Evolutionary conservation across 1,140 invertebrate species (phyloP), one percentile per base, ranked within the genome.

Genomic region (Neotoxoptera formosana): DNA sequence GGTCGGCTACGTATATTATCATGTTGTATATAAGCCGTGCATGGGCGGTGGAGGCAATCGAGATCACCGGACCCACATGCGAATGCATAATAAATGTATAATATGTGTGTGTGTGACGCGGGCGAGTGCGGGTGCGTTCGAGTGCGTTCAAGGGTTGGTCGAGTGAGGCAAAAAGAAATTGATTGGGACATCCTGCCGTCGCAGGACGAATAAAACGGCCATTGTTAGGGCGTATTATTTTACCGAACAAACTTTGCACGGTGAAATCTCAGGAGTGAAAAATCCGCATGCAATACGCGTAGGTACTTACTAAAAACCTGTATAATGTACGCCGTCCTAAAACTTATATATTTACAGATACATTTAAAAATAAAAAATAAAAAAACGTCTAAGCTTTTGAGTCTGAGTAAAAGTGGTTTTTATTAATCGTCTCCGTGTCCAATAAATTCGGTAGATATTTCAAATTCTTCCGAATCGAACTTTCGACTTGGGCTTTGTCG

Each of bases 131-230:
- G 20, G 20, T 36, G 20, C 7, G 76, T 67, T 7, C 76, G 83
- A 41, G 36, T 47, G 25, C 25, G 36, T 86, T n/a, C 34, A 47
- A 87, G 86, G 86, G 86, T 87, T 87, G 30, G 9, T 87, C 34
- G 45, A 48, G 86, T n/a, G 86, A 48, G 86, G 86, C 30, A 30
- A 48, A n/a, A 87, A n/a, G 47, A 47, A 87, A 87, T 48, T 87
- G 86, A 87, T 87, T 87, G 45, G 45, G 45, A 51, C 86, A 30
- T 87, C 86, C 86, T 87, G 23, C 86, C 48, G 23, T 1, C n/a
- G 60, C n/a, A n/a, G 14, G 47, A 87, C 45, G n/a, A 87, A 87
- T 87, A 87, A 87, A 87, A 87, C n/a, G 86, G 45, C 25, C 86
- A 48, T 87, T 87, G 47, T 87, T 48, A 20, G 86, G 47, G 86